Evolutionary conservation across 2,888 invertebrate genomes (phyloP), one percentile per base, ranked within the genome.

Genomic region (Papilio demoleus): DNA sequence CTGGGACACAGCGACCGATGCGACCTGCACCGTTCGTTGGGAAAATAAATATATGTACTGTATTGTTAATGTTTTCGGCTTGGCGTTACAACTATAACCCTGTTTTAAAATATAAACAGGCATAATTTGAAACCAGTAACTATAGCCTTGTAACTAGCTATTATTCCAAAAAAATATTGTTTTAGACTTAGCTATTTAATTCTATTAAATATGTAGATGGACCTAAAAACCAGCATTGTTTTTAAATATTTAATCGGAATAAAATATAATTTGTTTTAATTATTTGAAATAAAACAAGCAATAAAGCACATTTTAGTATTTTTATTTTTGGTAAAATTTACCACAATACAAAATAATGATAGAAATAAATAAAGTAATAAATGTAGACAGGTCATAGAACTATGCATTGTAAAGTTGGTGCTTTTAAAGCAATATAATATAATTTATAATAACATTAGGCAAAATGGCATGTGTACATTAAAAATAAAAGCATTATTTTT

Each of bases 1-100:
- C 83, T 97, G 97, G 97, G 97, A 97, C 84, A 96, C 94, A 69
- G 91, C 93, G 12, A 96, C 96, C 0, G 97, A 97, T 85, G 95
- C 96, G 77, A 95, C 96, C 59, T 96, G 96, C 83, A 97, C 96
- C 1, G 96, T 97, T 8, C 94, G 97, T 77, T 97, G 97, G 97
- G 97, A 97, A 81, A 97, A 97, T 85, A 97, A 97, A 85, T 96
- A 95, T 71, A 96, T 97, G 95, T 96, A 96, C 83, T 97, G 96
- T 81, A 96, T 97, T 72, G 95, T 97, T 34, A 96, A 96, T 75
- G 95, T 97, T 45, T 97, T 96, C 93, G 97, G 95, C 38, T 87
- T 96, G 58, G 95, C 96, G 22, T 72, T 92, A 67, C 91, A 91
- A 73, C 70, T 90, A 69, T 91, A 83, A 31, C 45, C 31, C 36